Percentiles rank a stretch among this genome's conserved stretches.
Evolutionary conservation across 2,797 vertebrate species (phyloP).

Genomic region (Pelochelys cantorii): DNA sequence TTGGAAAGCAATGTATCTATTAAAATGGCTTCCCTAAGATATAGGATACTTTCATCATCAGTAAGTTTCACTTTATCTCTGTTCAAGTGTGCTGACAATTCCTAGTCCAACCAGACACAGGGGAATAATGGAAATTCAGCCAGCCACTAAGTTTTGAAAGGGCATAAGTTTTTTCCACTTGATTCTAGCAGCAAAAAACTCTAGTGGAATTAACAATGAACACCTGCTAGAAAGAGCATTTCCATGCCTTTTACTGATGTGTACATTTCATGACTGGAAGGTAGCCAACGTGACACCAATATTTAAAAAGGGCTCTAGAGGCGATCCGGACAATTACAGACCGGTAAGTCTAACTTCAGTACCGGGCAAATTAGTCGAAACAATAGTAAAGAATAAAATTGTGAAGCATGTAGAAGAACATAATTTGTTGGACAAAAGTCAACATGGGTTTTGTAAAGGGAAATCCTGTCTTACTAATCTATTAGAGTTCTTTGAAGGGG

Average conservation of each 20-base stretch:
- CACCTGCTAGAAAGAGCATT: not conserved
- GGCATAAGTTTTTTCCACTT: not conserved
- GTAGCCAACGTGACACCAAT: no score
- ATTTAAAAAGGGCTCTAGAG: no score
- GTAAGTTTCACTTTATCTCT: not conserved
- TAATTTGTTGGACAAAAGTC: no score
- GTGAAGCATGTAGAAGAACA: no score
- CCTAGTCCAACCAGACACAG: not conserved
- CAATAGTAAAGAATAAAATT: no score
- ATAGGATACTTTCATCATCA: not conserved
- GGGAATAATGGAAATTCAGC: conserved; percentile 31
- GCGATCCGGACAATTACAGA: no score
- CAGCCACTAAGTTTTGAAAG: not conserved
- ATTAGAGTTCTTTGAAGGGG: no score
- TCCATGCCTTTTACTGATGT: not conserved
- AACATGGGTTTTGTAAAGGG: no score
- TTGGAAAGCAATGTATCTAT: not conserved
- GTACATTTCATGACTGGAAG: no score
- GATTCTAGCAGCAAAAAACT: conserved; percentile 23
- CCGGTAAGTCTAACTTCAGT: no score
- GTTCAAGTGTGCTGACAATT: not conserved
- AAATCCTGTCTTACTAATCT: no score
- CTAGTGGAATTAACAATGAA: not conserved
- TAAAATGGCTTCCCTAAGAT: not conserved
- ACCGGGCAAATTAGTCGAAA: no score